phyloP scores from a whole-genome alignment of 2,888 invertebrate species.

The Cephus nigrinus region DNA sequence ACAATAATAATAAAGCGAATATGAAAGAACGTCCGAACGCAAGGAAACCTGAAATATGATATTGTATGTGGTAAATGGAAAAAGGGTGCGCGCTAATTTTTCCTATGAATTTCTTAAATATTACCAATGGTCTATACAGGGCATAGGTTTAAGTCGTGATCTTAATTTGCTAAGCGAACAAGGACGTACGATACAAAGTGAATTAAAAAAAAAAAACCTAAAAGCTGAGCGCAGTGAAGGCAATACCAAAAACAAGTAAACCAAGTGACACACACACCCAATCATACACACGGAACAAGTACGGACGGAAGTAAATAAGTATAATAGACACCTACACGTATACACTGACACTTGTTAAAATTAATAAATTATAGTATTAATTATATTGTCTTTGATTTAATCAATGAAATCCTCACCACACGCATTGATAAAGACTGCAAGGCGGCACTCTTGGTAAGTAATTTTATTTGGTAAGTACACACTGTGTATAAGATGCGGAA shows the following conservation, averaged over 20 bases:
- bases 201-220: conserved; percentile 21
- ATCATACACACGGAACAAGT: conserved; percentile 11
- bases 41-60: neutral
- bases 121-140: conserved; percentile 65
- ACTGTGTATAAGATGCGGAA: neutral
- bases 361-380: conserved; percentile 55
- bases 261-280: conserved; percentile 27
- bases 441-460: no score
- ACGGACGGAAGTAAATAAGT: neutral
- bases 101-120: conserved; percentile 56
- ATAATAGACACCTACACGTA: conserved; percentile 17
- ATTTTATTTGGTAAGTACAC: neutral
- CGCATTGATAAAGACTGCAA: neutral
- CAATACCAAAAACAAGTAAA: conserved; percentile 42
- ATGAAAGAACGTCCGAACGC: neutral
- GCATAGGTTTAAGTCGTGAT: conserved; percentile 60
- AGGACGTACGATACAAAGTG: conserved; percentile 9
- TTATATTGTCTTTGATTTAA: conserved; percentile 10
- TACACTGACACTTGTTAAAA: conserved; percentile 44
- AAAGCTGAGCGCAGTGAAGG: conserved; percentile 42
- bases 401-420: neutral
- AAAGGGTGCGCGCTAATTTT: conserved; percentile 33
- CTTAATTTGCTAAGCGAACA: conserved; percentile 27
- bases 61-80: neutral
- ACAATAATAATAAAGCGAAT: neutral